Evolutionary conservation across 2,888 invertebrate species (phyloP).

Genomic region (Caenorhabditis sp.): DNA sequence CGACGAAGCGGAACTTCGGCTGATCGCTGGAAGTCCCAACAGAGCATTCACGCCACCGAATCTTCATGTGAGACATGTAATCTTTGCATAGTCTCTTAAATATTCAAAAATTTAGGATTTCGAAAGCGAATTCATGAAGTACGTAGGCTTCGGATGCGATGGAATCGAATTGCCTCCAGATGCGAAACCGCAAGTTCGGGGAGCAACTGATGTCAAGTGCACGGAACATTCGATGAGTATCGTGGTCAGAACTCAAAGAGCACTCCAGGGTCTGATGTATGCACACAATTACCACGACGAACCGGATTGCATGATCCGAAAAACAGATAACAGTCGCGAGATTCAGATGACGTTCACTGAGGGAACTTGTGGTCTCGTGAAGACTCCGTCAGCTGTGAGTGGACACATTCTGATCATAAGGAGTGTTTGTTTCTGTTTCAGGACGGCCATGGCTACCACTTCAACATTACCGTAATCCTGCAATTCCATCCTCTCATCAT

Average conservation of each 20-base stretch:
- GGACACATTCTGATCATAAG: neutral
- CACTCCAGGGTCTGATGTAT: constrained; percentile 80
- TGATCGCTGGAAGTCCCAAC: constrained; percentile 73
- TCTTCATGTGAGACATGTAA: constrained; percentile 60
- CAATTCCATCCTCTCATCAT: constrained; percentile 82
- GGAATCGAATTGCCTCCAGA: constrained; percentile 77
- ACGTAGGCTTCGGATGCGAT: constrained; percentile 81
- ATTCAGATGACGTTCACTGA: constrained; percentile 76
- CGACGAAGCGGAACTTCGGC: constrained; percentile 78
- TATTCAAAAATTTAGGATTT: constrained; percentile 66
- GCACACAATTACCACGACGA: constrained; percentile 79
- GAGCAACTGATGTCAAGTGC: constrained; percentile 79
- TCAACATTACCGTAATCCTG: constrained; percentile 79
- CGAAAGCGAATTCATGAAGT: constrained; percentile 78
- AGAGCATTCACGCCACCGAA: constrained; percentile 79
- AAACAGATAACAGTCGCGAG: constrained; percentile 73
- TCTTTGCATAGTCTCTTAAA: no score
- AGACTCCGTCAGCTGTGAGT: constrained; percentile 72
- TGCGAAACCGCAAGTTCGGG: constrained; percentile 78
- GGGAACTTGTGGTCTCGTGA: constrained; percentile 76
- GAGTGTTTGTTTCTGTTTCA: constrained; percentile 33
- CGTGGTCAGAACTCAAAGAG: constrained; percentile 78
- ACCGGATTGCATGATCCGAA: constrained; percentile 71
- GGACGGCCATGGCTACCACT: constrained; percentile 77
- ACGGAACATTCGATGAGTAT: constrained; percentile 78